Conservation (phyloP, 2,797 vertebrate species). For the Cuculus canorus region DNA sequence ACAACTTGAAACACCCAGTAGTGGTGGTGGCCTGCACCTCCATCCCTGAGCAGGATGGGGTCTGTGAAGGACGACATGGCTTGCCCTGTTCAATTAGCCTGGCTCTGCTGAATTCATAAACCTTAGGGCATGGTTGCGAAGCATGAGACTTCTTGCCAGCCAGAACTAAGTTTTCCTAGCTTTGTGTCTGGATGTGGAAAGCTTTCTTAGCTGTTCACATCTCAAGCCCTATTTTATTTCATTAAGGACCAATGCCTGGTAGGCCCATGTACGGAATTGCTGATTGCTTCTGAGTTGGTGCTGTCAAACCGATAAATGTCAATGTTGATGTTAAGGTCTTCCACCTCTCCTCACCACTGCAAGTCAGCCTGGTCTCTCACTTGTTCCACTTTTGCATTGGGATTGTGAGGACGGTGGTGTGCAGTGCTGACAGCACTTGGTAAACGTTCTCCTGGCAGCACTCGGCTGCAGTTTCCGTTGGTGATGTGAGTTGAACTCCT, state of each 20-base stretch:
- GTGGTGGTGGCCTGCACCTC: neutral
- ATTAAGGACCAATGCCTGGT: neutral
- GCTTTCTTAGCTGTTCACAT: neutral
- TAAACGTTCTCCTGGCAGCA: neutral
- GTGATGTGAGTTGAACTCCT: neutral
- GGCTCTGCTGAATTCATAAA: neutral
- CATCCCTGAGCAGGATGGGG: rapidly evolving
- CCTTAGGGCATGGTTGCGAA: neutral
- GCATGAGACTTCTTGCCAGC: neutral
- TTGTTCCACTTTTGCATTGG: neutral
- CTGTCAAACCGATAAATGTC: neutral
- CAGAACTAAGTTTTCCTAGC: neutral
- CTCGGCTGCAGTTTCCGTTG: neutral
- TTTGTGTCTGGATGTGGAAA: neutral
- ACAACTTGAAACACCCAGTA: rapidly evolving
- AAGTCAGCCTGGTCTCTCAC: neutral
- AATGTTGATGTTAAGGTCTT: neutral
- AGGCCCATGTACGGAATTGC: too few species aligned
- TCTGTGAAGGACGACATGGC: neutral
- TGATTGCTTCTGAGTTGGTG: neutral
- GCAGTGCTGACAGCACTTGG: neutral
- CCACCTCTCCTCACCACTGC: neutral
- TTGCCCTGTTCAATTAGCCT: rapidly evolving
- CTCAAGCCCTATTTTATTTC: neutral
- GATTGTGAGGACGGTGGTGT: neutral